Evolutionary conservation across 2,888 invertebrate genomes (phyloP).

Genomic region (Oasisia sp.): DNA sequence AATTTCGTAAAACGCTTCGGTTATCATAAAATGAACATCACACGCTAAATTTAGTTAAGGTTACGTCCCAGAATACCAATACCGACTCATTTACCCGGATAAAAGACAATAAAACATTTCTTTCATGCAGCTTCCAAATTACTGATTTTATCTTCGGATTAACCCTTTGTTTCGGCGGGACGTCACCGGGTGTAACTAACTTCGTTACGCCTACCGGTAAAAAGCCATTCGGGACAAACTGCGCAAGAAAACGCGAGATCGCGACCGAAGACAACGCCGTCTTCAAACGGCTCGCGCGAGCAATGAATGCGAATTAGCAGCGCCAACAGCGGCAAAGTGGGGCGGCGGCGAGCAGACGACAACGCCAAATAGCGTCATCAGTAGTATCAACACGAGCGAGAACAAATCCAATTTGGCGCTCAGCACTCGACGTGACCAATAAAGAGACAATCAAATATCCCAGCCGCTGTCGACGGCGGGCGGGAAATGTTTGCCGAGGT

Average conservation of each 20-base stretch:
- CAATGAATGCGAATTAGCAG: constrained; percentile 17
- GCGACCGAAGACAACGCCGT: background rate
- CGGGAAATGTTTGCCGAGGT: background rate
- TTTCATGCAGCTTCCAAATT: background rate
- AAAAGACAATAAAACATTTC: background rate
- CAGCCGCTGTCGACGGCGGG: background rate
- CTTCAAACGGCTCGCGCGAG: background rate
- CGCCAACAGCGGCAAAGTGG: background rate
- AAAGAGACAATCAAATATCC: background rate
- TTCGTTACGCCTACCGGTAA: background rate
- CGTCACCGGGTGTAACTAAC: background rate
- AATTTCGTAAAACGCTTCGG: no score
- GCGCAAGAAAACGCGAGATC: constrained; percentile 17
- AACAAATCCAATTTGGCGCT: constrained; percentile 13
- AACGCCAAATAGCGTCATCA: background rate
- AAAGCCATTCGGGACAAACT: background rate
- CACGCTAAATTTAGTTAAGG: no score
- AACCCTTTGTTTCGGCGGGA: background rate
- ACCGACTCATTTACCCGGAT: background rate
- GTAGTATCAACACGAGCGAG: background rate
- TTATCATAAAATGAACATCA: no score
- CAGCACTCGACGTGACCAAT: constrained; percentile 13
- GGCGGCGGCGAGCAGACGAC: background rate
- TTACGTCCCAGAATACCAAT: background rate
- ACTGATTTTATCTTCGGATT: background rate